Evolutionary conservation across 2,888 invertebrate species (phyloP).

Genomic region (Calliphora vomitoria): DNA sequence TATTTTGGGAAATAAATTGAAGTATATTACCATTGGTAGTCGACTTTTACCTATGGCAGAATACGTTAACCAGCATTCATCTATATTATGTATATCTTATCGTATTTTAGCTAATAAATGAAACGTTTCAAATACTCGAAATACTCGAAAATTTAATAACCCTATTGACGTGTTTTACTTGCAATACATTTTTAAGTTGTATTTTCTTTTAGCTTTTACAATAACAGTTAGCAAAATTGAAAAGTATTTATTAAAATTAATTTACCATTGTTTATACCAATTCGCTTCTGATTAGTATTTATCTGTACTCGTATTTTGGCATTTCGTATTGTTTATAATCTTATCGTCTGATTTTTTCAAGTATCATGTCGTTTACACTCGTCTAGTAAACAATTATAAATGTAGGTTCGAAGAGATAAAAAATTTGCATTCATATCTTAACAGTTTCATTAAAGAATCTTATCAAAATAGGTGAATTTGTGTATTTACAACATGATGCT

Average conservation of each 20-base stretch:
- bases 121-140: no score
- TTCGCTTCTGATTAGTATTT: background rate
- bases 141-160: background rate
- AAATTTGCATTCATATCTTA: background rate
- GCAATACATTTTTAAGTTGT: background rate
- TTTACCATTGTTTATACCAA: background rate
- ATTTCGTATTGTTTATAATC: background rate
- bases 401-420: background rate
- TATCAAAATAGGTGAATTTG: no score
- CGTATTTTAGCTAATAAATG: no score
- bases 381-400: background rate
- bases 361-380: background rate
- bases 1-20: no score
- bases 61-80: no score
- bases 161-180: slow-evolving; percentile 1
- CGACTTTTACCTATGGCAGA: no score
- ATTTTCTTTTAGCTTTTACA: background rate
- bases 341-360: background rate
- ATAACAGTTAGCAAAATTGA: background rate
- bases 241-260: background rate
- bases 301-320: background rate
- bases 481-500: no score
- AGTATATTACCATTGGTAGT: no score
- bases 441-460: no score
- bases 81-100: no score